Base-by-base conservation (phyloP, 2,888 invertebrate species). In the Morinoia aosen region DNA sequence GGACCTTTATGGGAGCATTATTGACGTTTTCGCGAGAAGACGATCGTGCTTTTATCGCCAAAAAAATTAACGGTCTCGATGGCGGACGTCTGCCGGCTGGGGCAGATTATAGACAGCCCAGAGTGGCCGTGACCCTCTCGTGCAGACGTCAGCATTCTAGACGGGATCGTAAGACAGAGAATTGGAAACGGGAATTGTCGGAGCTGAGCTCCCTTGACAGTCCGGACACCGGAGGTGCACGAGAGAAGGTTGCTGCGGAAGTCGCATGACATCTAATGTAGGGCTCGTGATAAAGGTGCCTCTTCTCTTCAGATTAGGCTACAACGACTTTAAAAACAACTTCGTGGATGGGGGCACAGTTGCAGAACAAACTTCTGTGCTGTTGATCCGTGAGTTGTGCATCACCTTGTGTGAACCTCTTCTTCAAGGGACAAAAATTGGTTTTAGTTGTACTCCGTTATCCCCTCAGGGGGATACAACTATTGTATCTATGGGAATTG, bases 121-220 rank as follows among this genome's bases (percentile, higher is more conserved):
- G 39, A 48, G 48, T 90, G 90, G 90, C 90, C 90, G 90, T 90
- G 90, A 90, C 90, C 90, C 48, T 39, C 10, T 39, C 90, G 11
- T 33, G 90, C 90, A 40, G 39, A 90, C 90, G 90, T 90, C 90
- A 90, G 90, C 90, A 90, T 90, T 90, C 90, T 48, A 12, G 90
- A 0, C 90, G 14, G 39, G 90, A 90, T 40, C 90, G 90, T 90
- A 48, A 90, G 40, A 48, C 90, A 16, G 90, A 90, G 90, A 90
- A 90, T 76, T 33, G 76, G 25, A 76, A 76, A 33, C 76, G 76
- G 76, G 76, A 76, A 76, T 76, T 76, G 76, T 76, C 25, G 76
- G 76, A 76, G 76, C 76, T 33, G 76, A 76, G 76, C 25, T 33
- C 33, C 25, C 8, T 33, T 76, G 61, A 61, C 76, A 76, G 76